Conservation (phyloP, 2,888 invertebrate species). For the Pantelozetes paolii region DNA sequence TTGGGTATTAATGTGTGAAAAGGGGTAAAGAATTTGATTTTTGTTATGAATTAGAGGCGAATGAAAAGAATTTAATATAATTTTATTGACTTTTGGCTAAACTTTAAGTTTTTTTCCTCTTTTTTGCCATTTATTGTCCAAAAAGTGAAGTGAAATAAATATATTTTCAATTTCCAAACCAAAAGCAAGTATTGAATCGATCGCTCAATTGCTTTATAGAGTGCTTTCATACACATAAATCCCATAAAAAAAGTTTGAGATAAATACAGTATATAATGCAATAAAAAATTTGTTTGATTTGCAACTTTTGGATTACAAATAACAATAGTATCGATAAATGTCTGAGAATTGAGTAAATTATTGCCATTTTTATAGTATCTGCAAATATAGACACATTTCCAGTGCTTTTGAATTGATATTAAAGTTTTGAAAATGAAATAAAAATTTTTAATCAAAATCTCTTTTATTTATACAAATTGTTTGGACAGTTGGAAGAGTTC, state of each 20-base stretch:
- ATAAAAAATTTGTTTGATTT: slow-evolving; percentile 5
- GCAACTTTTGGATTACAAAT: not conserved
- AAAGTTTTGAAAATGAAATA: not conserved
- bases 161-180: not conserved
- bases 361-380: too few relatives aligned
- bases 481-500: slow-evolving; percentile 38
- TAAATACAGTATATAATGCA: not conserved
- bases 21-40: too few relatives aligned
- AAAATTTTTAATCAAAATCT: too few relatives aligned
- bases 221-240: not conserved
- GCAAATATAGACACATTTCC: too few relatives aligned
- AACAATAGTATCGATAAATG: too few relatives aligned
- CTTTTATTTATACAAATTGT: not conserved
- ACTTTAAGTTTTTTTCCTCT: not conserved
- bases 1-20: too few relatives aligned
- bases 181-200: not conserved
- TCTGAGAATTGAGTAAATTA: not conserved
- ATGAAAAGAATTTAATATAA: too few relatives aligned
- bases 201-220: not conserved
- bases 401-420: too few relatives aligned
- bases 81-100: not conserved
- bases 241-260: not conserved
- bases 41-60: too few relatives aligned
- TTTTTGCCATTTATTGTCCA: too few relatives aligned
- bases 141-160: not conserved